Base-by-base conservation (phyloP, 1,140 invertebrate genomes). In the Choristoneura fumiferana region DNA sequence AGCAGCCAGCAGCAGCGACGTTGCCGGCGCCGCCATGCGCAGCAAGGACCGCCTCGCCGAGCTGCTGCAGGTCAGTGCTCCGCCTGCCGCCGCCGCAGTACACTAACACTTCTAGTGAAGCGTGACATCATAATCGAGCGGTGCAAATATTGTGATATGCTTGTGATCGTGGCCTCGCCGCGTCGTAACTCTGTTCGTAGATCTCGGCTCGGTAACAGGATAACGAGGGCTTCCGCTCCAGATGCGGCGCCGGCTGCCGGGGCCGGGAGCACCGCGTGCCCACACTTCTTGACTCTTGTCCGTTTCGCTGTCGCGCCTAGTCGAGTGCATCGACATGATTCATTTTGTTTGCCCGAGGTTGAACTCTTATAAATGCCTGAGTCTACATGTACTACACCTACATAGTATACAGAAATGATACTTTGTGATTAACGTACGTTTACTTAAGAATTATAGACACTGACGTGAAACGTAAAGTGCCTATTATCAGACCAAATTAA, bases 11-110 rank as follows among this genome's bases (percentile, higher is more conserved):
- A 6, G 2, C 22, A 29, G 2, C 18, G n/a, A 18, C 10, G 12
- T n/a, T 38, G 15, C 52, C 45, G n/a, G 35, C 40, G 29, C 6
- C 53, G 60, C 36, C 69, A 81, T 84, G 81, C 62, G 69, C 58
- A 72, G 62, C 70, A 77, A 72, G 66, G 81, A 84, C 67, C 73
- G 79, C n/a, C 76, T 84, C 22, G 71, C 74, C 36, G 79, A 81
- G 60, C 72, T 82, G 33, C 63, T 64, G 17, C 70, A 73, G 39
- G 81, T 84, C 43, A 81, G 76, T 76, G 54, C 18, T 15, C n/a
- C 34, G 8, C 34, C 13, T 18, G n/a, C 4, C 29, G 6, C 18
- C 17, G 13, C 9, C 15, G 8, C 2, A 10, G 10, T 35, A 13
- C 22, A n/a, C 36, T 22, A 14, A 38, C 36, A 10, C 22, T 13